Evolutionary conservation across 35 echinoderm and acorn worm species (phyloP).

Genomic region (Patiria miniata): DNA sequence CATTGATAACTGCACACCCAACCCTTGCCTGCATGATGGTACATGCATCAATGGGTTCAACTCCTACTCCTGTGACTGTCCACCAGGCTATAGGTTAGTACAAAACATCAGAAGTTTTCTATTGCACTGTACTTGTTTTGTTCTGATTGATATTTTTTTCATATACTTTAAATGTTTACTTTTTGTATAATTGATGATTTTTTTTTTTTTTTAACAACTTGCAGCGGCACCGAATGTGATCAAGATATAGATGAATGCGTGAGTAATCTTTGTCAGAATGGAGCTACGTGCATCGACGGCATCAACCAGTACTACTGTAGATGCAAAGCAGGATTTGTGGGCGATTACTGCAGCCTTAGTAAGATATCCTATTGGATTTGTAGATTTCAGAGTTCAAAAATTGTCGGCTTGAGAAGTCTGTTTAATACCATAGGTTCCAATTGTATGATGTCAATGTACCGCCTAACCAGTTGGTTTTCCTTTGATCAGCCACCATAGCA

Average conservation of each 20-base stretch:
- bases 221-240: slow-evolving; percentile 6
- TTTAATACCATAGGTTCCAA: too few species aligned
- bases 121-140: too few species aligned
- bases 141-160: too few species aligned
- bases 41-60: slow-evolving; percentile 41
- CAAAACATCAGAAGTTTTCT: background rate
- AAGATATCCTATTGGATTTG: background rate
- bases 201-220: background rate
- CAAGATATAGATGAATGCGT: slow-evolving; percentile 49
- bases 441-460: too few species aligned
- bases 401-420: background rate
- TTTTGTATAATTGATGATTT: too few species aligned
- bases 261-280: slow-evolving; percentile 54
- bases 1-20: slow-evolving; percentile 28
- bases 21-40: slow-evolving; percentile 37
- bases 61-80: slow-evolving; percentile 23
- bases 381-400: background rate
- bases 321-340: slow-evolving; percentile 48
- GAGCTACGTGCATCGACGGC: slow-evolving; percentile 45
- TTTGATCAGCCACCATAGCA: too few species aligned
- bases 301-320: slow-evolving; percentile 39
- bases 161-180: too few species aligned
- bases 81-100: slow-evolving; percentile 28
- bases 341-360: slow-evolving; percentile 37
- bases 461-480: too few species aligned